Base-by-base conservation (phyloP, 2,797 vertebrate species). In the Hemitrygon akajei region DNA sequence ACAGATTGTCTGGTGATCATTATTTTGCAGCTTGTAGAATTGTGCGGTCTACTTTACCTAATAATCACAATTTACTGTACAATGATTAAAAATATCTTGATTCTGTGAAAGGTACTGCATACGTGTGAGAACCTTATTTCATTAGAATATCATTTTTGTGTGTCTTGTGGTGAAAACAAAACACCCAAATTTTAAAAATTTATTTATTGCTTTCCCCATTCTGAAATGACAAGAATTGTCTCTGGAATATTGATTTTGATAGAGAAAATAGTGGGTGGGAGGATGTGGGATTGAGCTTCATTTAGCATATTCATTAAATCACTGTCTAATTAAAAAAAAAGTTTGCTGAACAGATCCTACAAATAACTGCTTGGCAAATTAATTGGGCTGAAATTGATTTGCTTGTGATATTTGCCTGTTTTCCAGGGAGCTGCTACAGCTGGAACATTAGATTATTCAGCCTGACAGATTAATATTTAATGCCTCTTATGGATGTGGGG, bases 401-500 rank as follows among this genome's bases (percentile, higher is more conserved):
- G 34, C 86, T 89, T 89, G 86, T 89, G 86, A 89, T 89, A 37
- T 89, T 89, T 89, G n/a, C 10, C 86, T 69, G 86, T 69, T 89
- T 89, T 89, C 86, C 86, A 89, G 34, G n/a, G 63, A 69, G 86
- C 86, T 69, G 86, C 60, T 89, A n/a, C 60, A 89, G 63, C 86
- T 89, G 86, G 60, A 89, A 69, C 86, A 89, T 69, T 89, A 89
- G 86, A 89, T 89, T 89, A 89, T 89, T 69, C 86, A 89, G 86
- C 86, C 86, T 89, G 86, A 89, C 86, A 89, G 86, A 89, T 89
- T 89, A 89, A 89, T 89, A 89, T 89, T 89, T 89, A 89, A 89
- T 89, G 86, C 86, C 34, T 69, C 86, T 89, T 89, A 89, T 22
- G 18, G 63, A 89, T 40, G 63, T 89, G 60, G 86, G 22, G 86